Percentiles rank a stretch among this genome's conserved stretches.
These are phyloP conservation scores for Tenthredo livida DNA, from an alignment of 2,888 invertebrate genomes.

Conservation along the genomic window DNA sequence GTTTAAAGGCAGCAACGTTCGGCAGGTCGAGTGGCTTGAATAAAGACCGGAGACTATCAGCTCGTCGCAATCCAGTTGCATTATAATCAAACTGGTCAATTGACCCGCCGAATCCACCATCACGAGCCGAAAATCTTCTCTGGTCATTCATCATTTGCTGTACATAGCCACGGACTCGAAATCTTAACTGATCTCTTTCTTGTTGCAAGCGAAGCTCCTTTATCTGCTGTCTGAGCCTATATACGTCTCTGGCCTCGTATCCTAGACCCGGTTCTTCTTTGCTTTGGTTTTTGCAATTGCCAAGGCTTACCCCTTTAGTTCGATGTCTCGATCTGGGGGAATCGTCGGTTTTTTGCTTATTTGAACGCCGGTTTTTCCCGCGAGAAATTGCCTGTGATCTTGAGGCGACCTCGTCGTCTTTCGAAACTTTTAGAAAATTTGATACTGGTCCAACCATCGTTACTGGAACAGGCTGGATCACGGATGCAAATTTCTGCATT, in stretches of 20 bases:
- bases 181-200: slow-evolving; percentile 54
- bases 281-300: not conserved
- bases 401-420: not conserved
- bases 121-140: slow-evolving; percentile 44
- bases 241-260: slow-evolving; percentile 50
- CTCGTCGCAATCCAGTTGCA: slow-evolving; percentile 47
- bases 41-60: not conserved
- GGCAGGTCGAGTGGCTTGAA: slow-evolving; percentile 68
- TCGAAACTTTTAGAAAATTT: not conserved
- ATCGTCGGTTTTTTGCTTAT: slow-evolving; percentile 32
- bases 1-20: slow-evolving; percentile 63
- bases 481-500: not conserved
- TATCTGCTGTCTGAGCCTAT: slow-evolving; percentile 48
- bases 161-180: slow-evolving; percentile 46
- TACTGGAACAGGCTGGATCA: not conserved
- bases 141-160: slow-evolving; percentile 58
- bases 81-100: slow-evolving; percentile 47
- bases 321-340: slow-evolving; percentile 34
- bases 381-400: not conserved
- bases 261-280: slow-evolving; percentile 31
- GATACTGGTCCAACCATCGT: not conserved
- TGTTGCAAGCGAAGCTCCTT: slow-evolving; percentile 56
- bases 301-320: not conserved
- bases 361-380: not conserved
- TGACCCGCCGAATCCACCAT: slow-evolving; percentile 54